These are phyloP conservation scores for Patella depressa DNA, from an alignment of 2,888 invertebrate species.

Conservation along the genomic window DNA sequence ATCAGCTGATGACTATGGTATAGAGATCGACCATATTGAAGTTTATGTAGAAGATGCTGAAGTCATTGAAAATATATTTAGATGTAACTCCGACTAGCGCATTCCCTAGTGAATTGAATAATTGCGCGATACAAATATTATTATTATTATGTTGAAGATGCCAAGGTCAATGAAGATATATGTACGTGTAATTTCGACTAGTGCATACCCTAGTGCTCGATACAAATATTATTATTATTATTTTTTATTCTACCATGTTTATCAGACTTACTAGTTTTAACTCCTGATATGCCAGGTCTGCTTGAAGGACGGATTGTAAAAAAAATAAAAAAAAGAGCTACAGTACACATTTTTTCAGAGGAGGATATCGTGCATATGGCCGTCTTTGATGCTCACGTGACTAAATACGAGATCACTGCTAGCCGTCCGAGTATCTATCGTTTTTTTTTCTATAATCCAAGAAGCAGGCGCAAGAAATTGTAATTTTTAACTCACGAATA, in stretches of 20 bases:
- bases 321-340: slow-evolving; percentile 44
- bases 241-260: slow-evolving; percentile 32
- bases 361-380: slow-evolving; percentile 53
- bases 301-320: slow-evolving; percentile 19
- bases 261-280: background rate
- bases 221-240: too few species aligned
- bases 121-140: too few species aligned
- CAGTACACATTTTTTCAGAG: slow-evolving; percentile 49
- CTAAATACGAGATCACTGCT: slow-evolving; percentile 45
- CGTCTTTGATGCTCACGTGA: slow-evolving; percentile 38
- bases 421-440: slow-evolving; percentile 32
- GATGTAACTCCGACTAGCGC: too few species aligned
- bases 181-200: too few species aligned
- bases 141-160: too few species aligned
- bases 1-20: slow-evolving; percentile 32
- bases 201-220: too few species aligned
- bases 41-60: slow-evolving; percentile 40
- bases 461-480: too few species aligned
- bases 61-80: background rate
- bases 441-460: too few species aligned
- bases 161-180: too few species aligned
- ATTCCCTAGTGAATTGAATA: too few species aligned
- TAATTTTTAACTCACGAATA: too few species aligned
- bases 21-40: slow-evolving; percentile 49
- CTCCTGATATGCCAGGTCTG: background rate